Evolutionary conservation across 2,113 vertebrate species (phyloP).

Genomic region (Thalassarche chlororhynchos): DNA sequence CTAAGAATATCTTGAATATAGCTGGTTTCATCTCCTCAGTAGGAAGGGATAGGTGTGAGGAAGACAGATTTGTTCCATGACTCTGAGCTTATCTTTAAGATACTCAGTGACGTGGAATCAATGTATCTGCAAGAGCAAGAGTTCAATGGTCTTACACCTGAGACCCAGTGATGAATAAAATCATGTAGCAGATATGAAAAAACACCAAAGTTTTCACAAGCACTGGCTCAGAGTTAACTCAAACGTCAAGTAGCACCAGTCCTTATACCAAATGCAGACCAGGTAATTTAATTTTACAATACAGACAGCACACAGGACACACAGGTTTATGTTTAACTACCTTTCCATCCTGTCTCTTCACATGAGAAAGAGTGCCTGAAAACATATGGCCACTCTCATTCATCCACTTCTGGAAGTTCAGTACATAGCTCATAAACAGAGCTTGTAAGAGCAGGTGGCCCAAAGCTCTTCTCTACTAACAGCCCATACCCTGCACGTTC

Average conservation of each 20-base stretch:
- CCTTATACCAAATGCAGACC: not conserved
- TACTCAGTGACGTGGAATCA: not conserved
- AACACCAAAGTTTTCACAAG: not conserved
- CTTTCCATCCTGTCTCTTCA: not conserved
- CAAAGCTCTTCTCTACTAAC: not conserved
- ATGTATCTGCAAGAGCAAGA: not conserved
- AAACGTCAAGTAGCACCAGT: not conserved
- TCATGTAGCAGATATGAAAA: rapidly evolving
- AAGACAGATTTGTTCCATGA: not conserved
- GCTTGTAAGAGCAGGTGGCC: rapidly evolving
- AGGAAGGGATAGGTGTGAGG: not conserved
- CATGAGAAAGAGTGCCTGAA: not conserved
- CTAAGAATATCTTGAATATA: not conserved
- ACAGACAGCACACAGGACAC: no score
- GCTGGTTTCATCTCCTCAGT: not conserved
- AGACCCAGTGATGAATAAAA: not conserved
- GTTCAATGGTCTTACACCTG: not conserved
- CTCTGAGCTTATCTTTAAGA: not conserved
- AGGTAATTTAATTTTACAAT: rapidly evolving
- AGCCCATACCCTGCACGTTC: rapidly evolving
- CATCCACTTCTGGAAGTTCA: not conserved
- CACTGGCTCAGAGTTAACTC: not conserved
- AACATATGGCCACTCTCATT: not conserved
- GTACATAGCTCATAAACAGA: not conserved
- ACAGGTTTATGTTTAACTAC: rapidly evolving